Percentiles rank a stretch among this genome's conserved stretches.
Conservation (phyloP, 2,888 invertebrate genomes). For the Notocelia uddmanniana region DNA sequence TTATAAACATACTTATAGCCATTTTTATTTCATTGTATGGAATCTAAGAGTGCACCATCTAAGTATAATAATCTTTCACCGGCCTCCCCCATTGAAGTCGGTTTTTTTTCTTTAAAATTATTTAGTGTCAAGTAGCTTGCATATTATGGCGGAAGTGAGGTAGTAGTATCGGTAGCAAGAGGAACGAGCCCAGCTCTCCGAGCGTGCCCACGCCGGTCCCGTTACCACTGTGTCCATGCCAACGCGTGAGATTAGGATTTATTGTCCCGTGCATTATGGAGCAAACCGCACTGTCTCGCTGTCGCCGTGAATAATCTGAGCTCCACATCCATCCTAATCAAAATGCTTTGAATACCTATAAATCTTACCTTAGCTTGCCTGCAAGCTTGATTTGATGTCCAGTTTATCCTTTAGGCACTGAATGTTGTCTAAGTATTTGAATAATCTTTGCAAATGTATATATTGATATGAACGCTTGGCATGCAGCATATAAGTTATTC, state of each 20-base stretch:
- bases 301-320: constrained; percentile 5
- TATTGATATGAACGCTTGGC: neutral
- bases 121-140: neutral
- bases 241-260: constrained; percentile 57
- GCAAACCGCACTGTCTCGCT: neutral
- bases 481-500: constrained; percentile 8
- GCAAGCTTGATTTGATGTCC: neutral
- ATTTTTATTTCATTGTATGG: no score
- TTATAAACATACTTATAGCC: no score
- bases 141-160: neutral
- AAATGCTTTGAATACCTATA: neutral
- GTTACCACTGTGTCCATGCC: constrained; percentile 53
- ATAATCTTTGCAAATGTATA: neutral
- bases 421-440: neutral
- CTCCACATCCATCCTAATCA: neutral
- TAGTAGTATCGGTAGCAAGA: neutral
- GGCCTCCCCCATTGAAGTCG: no score
- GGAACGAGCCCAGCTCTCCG: constrained; percentile 11
- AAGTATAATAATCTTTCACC: no score
- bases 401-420: neutral
- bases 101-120: no score
- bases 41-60: no score
- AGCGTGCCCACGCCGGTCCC: constrained; percentile 48
- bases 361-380: neutral
- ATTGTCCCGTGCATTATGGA: constrained; percentile 53